Conservation (phyloP, 1,140 invertebrate species). For the Diploscapter pachys region DNA sequence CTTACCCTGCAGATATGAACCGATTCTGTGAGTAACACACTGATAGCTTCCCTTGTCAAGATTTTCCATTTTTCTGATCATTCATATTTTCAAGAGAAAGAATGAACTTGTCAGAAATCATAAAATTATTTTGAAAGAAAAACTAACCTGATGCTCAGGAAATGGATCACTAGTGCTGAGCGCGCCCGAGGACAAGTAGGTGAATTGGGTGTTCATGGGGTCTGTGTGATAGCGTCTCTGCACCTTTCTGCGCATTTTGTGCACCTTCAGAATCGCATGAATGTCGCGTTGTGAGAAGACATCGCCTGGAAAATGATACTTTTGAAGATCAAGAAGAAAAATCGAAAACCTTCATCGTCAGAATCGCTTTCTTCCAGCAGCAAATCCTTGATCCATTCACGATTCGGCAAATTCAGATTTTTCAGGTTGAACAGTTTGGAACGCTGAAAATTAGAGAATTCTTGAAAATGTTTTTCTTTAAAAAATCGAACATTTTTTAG, state of each 20-base stretch:
- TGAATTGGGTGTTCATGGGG: not conserved
- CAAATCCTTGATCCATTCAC: conserved; percentile 6
- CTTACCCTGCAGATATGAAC: too few species aligned
- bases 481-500: conserved; percentile 5
- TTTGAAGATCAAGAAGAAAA: not conserved
- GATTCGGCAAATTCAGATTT: not conserved
- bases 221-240: not conserved
- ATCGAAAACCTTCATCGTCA: not conserved
- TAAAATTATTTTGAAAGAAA: not conserved
- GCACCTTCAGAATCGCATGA: not conserved
- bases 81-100: not conserved
- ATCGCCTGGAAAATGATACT: not conserved
- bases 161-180: not conserved
- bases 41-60: too few species aligned
- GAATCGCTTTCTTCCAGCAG: conserved; percentile 10
- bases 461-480: not conserved
- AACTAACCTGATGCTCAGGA: not conserved
- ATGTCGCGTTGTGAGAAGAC: not conserved
- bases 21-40: too few species aligned
- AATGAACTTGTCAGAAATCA: not conserved
- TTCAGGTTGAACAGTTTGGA: conserved; percentile 2
- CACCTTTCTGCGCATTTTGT: conserved; percentile 2
- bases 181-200: conserved; percentile 1
- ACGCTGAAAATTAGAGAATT: not conserved
- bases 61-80: not conserved